Conservation (phyloP, 23 tunicate genomes). For the Corella eumyota region DNA sequence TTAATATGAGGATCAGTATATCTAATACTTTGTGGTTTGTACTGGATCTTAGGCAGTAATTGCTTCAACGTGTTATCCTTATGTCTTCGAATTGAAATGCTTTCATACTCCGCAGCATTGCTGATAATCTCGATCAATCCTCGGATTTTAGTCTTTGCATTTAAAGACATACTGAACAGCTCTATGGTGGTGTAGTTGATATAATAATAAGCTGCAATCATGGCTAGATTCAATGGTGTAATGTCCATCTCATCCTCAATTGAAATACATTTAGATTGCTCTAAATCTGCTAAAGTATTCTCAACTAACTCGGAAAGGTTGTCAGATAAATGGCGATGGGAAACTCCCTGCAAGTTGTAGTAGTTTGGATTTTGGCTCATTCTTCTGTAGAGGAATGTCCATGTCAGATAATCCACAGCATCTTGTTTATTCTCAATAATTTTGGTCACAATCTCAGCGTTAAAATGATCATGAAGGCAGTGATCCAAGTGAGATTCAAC, state of each 20-base stretch:
- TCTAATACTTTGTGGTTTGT: conserved; percentile 81
- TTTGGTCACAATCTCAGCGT: conserved; percentile 98
- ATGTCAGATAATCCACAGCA: conserved; percentile 98
- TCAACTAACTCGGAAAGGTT: conserved; percentile 89
- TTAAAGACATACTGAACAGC: conserved; percentile 95
- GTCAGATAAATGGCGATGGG: conserved; percentile 95
- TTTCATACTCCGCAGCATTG: conserved; percentile 93
- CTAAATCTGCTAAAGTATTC: conserved; percentile 75
- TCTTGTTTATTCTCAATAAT: conserved; percentile 99
- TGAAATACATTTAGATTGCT: conserved; percentile 85
- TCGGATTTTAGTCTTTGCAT: conserved; percentile 86
- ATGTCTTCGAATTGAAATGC: conserved; percentile 70
- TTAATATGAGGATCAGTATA: conserved; percentile 94
- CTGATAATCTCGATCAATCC: conserved; percentile 96
- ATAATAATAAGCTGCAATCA: conserved; percentile 96
- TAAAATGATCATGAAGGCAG: conserved; percentile 96
- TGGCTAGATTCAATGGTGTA: conserved; percentile 88
- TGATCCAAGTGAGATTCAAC: conserved; percentile 95
- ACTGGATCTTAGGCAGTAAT: conserved; percentile 74
- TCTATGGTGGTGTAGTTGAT: conserved; percentile 96
- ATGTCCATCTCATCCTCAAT: conserved; percentile 96
- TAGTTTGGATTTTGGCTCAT: conserved; percentile 99
- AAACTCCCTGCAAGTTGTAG: conserved; percentile 91
- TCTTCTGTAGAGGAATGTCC: conserved; percentile 94
- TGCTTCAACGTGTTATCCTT: conserved; percentile 87